A percentile compares a stretch with the other conserved stretches of the same genome.
Evolutionary conservation across 2,797 vertebrate genomes (phyloP).

Genomic region (Nothura maculosa): DNA sequence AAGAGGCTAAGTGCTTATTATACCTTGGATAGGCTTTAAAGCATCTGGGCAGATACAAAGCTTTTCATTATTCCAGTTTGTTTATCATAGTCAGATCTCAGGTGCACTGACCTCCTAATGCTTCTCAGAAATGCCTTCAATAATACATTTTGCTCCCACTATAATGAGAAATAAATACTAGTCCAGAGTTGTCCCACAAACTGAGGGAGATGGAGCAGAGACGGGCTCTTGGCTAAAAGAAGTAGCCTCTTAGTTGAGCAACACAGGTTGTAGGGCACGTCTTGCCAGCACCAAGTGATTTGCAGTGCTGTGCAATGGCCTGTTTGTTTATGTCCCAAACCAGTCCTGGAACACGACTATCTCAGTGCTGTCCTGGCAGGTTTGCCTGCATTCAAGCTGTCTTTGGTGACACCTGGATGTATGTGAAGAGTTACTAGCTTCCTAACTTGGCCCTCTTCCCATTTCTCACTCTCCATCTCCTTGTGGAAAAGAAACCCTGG

Average conservation of each 20-base stretch:
- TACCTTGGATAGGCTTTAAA: neutral
- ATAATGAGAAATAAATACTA: neutral
- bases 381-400: neutral
- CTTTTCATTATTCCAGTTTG: neutral
- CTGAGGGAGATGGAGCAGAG: neutral
- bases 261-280: neutral
- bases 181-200: neutral
- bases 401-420: neutral
- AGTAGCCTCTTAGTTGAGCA: neutral
- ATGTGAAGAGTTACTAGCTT: neutral
- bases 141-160: neutral
- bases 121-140: neutral
- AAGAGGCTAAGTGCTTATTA: neutral
- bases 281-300: neutral
- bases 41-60: neutral
- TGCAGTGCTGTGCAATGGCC: neutral
- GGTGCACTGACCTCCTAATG: neutral
- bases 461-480: neutral
- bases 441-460: neutral
- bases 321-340: neutral
- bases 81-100: neutral
- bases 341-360: neutral
- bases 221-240: neutral
- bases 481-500: neutral
- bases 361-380: neutral